Evolutionary conservation across 1,140 invertebrate species (phyloP).

Genomic region (Phymastichus coffea): DNA sequence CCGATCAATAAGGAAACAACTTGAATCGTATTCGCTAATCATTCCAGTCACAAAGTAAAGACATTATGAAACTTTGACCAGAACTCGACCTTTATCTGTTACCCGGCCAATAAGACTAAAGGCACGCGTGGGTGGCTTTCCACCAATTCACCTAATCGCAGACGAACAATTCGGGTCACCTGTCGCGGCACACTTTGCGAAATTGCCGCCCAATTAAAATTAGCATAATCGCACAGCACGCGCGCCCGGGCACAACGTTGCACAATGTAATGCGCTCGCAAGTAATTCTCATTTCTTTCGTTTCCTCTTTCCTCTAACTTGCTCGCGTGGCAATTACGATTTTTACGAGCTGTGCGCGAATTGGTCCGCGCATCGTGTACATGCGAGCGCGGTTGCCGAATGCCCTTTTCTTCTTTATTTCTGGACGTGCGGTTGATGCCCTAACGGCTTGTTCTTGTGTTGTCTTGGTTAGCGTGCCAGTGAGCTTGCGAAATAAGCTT

Average conservation of each 20-base stretch:
- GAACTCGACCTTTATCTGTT: no score
- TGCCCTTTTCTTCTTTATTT: no score
- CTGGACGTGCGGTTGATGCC: no score
- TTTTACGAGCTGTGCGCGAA: neutral
- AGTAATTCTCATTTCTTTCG: no score
- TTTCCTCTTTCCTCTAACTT: constrained; percentile 2
- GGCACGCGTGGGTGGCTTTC: no score
- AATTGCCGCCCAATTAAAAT: constrained; percentile 36
- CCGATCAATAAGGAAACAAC: no score
- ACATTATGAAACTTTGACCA: no score
- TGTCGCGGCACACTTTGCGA: constrained; percentile 27
- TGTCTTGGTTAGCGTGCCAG: constrained; percentile 10
- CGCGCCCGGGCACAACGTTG: constrained; percentile 27
- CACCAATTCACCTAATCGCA: no score
- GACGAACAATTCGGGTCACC: neutral
- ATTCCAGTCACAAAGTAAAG: no score
- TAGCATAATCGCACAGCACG: constrained; percentile 34
- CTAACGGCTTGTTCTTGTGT: no score
- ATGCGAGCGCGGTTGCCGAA: constrained; percentile 5
- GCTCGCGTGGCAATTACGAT: neutral
- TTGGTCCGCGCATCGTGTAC: constrained; percentile 17
- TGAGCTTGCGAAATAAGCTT: constrained; percentile 19
- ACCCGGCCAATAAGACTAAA: no score
- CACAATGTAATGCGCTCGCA: constrained; percentile 17
- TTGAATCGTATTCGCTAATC: no score